Conservation (phyloP, 2,888 invertebrate species). For the Ferrisia virgata region DNA sequence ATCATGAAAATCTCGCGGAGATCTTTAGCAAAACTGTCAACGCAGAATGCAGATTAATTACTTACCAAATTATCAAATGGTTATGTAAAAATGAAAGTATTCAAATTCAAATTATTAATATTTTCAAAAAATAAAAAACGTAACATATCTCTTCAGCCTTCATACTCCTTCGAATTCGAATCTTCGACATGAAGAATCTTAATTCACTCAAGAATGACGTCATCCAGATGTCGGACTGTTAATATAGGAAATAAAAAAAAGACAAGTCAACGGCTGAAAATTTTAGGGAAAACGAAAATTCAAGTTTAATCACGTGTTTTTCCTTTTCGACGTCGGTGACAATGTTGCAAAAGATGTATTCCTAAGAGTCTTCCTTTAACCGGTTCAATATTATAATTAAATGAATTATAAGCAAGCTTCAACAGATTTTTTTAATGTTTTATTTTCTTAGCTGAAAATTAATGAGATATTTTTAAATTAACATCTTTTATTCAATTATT, state of each 20-base stretch:
- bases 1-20: not conserved
- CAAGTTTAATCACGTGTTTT: not conserved
- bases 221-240: too few relatives aligned
- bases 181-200: too few relatives aligned
- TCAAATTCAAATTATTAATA: too few relatives aligned
- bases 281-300: not conserved
- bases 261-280: not conserved
- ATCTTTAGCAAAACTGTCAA: not conserved
- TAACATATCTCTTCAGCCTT: too few relatives aligned
- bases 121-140: too few relatives aligned
- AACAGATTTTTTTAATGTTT: not conserved
- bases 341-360: not conserved
- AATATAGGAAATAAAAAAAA: not conserved
- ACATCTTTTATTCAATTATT: not conserved
- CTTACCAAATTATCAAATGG: not conserved
- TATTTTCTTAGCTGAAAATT: not conserved
- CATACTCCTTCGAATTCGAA: too few relatives aligned
- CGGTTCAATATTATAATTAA: too few relatives aligned
- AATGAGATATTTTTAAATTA: not conserved
- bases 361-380: too few relatives aligned
- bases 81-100: not conserved
- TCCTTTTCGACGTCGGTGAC: not conserved
- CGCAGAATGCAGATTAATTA: not conserved
- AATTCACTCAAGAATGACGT: not conserved
- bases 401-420: too few relatives aligned